A percentile compares a stretch with the other conserved stretches of the same genome.
Evolutionary conservation across 2,797 vertebrate species (phyloP).

Genomic region (Spea hammondii): DNA sequence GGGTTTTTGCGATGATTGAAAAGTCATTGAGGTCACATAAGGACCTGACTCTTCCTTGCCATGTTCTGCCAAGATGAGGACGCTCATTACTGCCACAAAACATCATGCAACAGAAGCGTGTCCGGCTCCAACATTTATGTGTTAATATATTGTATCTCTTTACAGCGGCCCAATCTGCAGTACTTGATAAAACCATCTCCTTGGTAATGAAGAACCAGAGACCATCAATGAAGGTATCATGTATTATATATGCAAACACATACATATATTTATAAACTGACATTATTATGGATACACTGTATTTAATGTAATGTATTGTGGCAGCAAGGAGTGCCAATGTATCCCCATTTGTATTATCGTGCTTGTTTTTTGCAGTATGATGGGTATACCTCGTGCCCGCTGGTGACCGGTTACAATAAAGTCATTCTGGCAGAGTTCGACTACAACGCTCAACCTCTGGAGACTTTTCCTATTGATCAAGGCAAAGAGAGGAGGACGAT

Average conservation of each 20-base stretch:
- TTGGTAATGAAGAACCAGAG: conserved; percentile 80
- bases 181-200: conserved; percentile 85
- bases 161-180: conserved; percentile 86
- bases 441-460: conserved; percentile 82
- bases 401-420: conserved; percentile 88
- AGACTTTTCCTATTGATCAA: conserved; percentile 95
- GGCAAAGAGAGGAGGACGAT: conserved; percentile 85
- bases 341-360: background rate
- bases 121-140: background rate
- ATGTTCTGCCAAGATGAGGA: background rate
- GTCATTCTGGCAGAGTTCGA: conserved; percentile 95
- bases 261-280: background rate
- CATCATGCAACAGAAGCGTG: background rate
- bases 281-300: background rate
- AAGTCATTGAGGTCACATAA: conserved; percentile 9
- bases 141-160: conserved; percentile 37
- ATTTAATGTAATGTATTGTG: background rate
- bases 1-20: too few species aligned
- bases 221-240: conserved; percentile 77
- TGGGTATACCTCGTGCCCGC: conserved; percentile 93
- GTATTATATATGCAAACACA: background rate
- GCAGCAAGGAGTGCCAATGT: background rate
- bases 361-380: conserved; percentile 76
- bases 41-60: background rate
- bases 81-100: background rate